Base-by-base conservation (phyloP, 2,888 invertebrate species). In the Sarcophaga subvicina region DNA sequence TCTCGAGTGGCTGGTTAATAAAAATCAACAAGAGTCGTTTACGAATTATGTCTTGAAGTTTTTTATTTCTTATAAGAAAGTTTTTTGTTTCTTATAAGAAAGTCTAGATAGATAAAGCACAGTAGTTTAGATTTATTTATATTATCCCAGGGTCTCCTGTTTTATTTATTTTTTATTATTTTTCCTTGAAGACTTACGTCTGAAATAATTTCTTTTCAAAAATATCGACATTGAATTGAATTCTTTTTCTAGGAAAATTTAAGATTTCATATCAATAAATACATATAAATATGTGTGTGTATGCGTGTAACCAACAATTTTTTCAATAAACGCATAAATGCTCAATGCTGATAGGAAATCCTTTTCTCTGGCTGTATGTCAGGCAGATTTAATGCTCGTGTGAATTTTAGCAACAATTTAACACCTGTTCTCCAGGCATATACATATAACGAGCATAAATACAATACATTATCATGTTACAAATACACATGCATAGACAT, bases 301-400 rank as follows among this genome's bases (percentile, higher is more conserved):
- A 0, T 37, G 37, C 1, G 54, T 14, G 54, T 14, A 17, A 54
- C 14, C 54, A 54, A 54, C 5, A 54, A 17, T 37, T 54, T 54
- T 54, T 54, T 54, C 54, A 54, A 54, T 54, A 54, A 54, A 54
- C 54, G 54, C 54, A 54, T 54, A 62, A 83, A 86, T 84, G 81
- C 91, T 89, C 89, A 92, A 82, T 37, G 37, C 81, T 81, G 66
- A 71, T 71, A 45, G 17, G 17, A 71, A 84, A 82, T 84, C 67
- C 71, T 84, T 71, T 81, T 81, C 75, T 49, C 80, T 62, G 72
- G 81, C 25, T 67, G 71, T 67, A 72, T 84, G 79, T 82, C 88
- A 85, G 90, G 91, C 91, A 92, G 91, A 92, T 92, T 91, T 92
- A 92, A 91, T 90, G 89, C 91, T 90, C 92, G 93, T 93, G 92